phyloP scores from a whole-genome alignment of 2,888 invertebrate species.

The Andrena bicolor region DNA sequence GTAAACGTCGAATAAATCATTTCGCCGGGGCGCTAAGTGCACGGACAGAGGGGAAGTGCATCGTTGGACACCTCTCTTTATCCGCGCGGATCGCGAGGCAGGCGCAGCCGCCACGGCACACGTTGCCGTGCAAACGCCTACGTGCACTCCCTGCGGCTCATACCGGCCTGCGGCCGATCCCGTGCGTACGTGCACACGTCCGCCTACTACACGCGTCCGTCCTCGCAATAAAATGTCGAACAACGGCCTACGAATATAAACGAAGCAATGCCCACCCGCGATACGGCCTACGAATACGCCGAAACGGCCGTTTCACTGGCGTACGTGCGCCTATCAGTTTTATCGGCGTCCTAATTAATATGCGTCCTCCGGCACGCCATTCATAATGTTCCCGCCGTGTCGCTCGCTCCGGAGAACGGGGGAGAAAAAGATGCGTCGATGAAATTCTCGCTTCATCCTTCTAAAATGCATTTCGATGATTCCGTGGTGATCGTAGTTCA shows the following conservation, averaged over 20 bases:
- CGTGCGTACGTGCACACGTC: constrained; percentile 27
- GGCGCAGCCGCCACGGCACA: constrained; percentile 38
- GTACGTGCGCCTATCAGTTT: constrained; percentile 47
- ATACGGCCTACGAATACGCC: constrained; percentile 48
- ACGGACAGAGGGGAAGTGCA: constrained; percentile 55
- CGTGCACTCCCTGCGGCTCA: neutral
- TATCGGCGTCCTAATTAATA: constrained; percentile 59
- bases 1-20: constrained; percentile 84
- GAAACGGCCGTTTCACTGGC: constrained; percentile 49
- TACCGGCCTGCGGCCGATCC: neutral
- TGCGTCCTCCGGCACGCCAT: constrained; percentile 39
- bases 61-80: constrained; percentile 64
- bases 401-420: neutral
- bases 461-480: neutral
- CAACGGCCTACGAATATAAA: constrained; percentile 67
- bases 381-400: constrained; percentile 43
- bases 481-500: too few species aligned
- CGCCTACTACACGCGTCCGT: constrained; percentile 36
- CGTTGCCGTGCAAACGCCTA: constrained; percentile 37
- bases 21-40: constrained; percentile 73
- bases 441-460: constrained; percentile 7
- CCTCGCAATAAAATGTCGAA: constrained; percentile 64
- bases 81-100: constrained; percentile 54
- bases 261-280: constrained; percentile 60
- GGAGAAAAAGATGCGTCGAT: too few species aligned